Percentiles rank a stretch among this genome's conserved stretches.
phyloP scores from a whole-genome alignment of 2,113 vertebrate species.

The Chrysemys picta region DNA sequence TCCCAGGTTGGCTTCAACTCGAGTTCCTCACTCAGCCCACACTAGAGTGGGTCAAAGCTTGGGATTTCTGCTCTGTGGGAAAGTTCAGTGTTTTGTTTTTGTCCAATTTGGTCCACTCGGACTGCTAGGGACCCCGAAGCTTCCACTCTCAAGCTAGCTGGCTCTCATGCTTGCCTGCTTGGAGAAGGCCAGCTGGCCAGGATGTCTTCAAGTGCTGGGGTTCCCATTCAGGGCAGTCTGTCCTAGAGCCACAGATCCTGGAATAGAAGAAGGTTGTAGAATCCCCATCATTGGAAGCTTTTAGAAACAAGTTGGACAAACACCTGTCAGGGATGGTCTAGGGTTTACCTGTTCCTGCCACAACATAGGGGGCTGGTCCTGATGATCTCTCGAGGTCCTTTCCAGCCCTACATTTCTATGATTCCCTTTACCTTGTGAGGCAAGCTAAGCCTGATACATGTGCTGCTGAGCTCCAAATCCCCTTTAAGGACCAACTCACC shows the following conservation, averaged over 20 bases:
- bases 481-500: too few species aligned
- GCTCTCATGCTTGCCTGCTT: background rate
- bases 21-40: background rate
- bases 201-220: background rate
- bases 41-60: background rate
- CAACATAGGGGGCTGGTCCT: too few species aligned
- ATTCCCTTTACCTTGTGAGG: too few species aligned
- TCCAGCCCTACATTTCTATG: too few species aligned
- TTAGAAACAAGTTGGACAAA: too few species aligned
- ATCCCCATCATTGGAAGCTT: too few species aligned
- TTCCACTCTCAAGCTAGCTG: background rate
- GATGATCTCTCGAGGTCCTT: too few species aligned
- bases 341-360: too few species aligned
- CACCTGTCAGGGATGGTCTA: too few species aligned
- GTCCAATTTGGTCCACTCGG: background rate
- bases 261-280: too few species aligned
- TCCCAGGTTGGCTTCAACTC: background rate
- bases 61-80: background rate
- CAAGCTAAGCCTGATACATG: too few species aligned
- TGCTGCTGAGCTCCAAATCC: too few species aligned
- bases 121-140: background rate
- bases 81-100: background rate
- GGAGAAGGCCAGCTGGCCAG: background rate
- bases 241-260: background rate
- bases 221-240: background rate